Evolutionary conservation across 30 jellyfish, hydroid and myxozoan genomes (phyloP), one percentile per base, ranked within the genome.

Genomic region (Morbakka virulenta): DNA sequence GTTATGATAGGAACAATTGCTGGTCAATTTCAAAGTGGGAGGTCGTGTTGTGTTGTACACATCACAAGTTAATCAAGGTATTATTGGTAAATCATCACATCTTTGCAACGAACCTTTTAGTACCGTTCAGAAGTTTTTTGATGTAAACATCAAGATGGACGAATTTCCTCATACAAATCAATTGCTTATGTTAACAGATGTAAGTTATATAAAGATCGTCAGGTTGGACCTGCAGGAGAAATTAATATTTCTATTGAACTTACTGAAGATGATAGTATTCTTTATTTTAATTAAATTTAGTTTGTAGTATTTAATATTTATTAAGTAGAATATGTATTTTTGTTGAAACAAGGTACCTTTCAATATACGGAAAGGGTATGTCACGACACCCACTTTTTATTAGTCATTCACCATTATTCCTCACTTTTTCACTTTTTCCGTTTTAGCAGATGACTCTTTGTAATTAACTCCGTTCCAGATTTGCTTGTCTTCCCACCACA

Each of bases 101-200:
- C 83, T 48, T 32, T 67, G 91, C 83, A 51, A 66, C n/a, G 83
- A 77, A 23, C 91, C 91, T 0, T 80, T 1, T 80, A 82, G 77
- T 3, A 80, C 69, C 20, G 52, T 68, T 48, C 52, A 63, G 35
- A 66, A 52, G 25, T 20, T 69, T 28, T 80, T 83, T 13, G 67
- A 29, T 48, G 91, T 80, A 33, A 66, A 80, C 50, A 13, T 47
- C 22, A 75, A 80, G 52, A 9, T 80, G 35, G 88, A 73, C 52
- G 73, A n/a, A n/a, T n/a, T n/a, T n/a, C n/a, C n/a, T 68, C 52
- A 32, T 35, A 34, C 28, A 52, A 53, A 24, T 52, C 77, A 23
- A 74, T 36, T 21, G 86, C 62, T 28, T 76, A 74, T 25, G 86
- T 52, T 29, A 76, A 76, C 35, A 34, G 87, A 3, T 33, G 72